Evolutionary conservation across 2,888 invertebrate species (phyloP), one percentile per base, ranked within the genome.

Genomic region (Stenodema calcarata): DNA sequence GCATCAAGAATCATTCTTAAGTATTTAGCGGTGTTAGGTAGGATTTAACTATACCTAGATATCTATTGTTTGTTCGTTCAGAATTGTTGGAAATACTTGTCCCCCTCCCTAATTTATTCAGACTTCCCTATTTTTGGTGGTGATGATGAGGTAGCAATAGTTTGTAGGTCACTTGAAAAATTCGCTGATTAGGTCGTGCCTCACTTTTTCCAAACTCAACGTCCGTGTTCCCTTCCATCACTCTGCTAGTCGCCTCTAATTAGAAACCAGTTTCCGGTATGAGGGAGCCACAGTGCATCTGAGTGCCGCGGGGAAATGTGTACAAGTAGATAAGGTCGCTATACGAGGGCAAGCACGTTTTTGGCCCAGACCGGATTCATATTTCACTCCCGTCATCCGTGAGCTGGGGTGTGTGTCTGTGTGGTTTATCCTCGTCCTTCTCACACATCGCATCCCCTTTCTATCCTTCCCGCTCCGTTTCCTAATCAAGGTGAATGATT

Each of bases 401-500:
- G 1, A 27, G 2, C 62, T 23, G 18, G 6, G 0, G 6, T 4
- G 11, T 23, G 7, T 23, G 9, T 27, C 18, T 44, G 44, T 78
- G 18, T 42, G 35, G 6, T 28, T 75, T n/a, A n/a, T n/a, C n/a
- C n/a, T n/a, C n/a, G n/a, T 54, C 7, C 35, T 35, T 35, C 35
- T 27, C 44, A 23, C 78, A 4, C 41, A 12, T 78, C 44, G 14
- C 78, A 23, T 14, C 78, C 44, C 27, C 78, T 23, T 27, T 23
- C 44, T 44, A 44, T 14, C 44, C 42, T 0, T 18, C 7, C 44
- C 78, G 12, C 78, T 41, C 42, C 44, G 27, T 41, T 78, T 78
- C 78, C 78, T 78, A 78, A 78, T 78, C 78, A 78, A 78, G 18
- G 42, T 3, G 78, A 27, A 78, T 78, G 78, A 78, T 78, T 78